Evolutionary conservation across 2,888 invertebrate species (phyloP).

Genomic region (Meghimatium bilineatum): DNA sequence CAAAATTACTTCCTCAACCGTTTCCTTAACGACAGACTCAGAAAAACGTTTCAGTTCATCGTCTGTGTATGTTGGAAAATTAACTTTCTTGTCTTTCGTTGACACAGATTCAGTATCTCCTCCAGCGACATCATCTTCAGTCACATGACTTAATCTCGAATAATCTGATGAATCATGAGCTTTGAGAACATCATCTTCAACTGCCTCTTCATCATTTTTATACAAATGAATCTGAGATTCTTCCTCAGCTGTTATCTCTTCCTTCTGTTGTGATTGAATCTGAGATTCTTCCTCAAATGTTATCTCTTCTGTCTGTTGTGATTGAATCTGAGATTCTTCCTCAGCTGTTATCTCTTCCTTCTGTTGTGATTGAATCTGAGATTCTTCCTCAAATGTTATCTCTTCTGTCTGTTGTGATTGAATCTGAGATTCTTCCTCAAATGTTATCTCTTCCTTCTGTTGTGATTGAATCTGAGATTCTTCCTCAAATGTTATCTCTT

Average conservation of each 20-base stretch:
- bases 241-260: not conserved
- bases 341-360: too few relatives aligned
- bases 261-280: not conserved
- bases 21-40: conserved; percentile 1
- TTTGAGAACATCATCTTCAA: not conserved
- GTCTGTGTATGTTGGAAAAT: not conserved
- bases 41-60: not conserved
- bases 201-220: not conserved
- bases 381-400: too few relatives aligned
- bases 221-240: not conserved
- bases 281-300: not conserved
- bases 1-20: not conserved
- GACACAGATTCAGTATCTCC: not conserved
- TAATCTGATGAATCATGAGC: not conserved
- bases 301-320: too few relatives aligned
- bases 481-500: not conserved
- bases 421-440: too few relatives aligned
- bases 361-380: too few relatives aligned
- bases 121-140: not conserved
- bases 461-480: not conserved
- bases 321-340: too few relatives aligned
- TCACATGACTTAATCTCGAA: not conserved
- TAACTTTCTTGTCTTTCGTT: not conserved
- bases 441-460: too few relatives aligned
- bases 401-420: too few relatives aligned